Conservation (phyloP, 2,113 vertebrate species). For the Cyprinodon variegatus region DNA sequence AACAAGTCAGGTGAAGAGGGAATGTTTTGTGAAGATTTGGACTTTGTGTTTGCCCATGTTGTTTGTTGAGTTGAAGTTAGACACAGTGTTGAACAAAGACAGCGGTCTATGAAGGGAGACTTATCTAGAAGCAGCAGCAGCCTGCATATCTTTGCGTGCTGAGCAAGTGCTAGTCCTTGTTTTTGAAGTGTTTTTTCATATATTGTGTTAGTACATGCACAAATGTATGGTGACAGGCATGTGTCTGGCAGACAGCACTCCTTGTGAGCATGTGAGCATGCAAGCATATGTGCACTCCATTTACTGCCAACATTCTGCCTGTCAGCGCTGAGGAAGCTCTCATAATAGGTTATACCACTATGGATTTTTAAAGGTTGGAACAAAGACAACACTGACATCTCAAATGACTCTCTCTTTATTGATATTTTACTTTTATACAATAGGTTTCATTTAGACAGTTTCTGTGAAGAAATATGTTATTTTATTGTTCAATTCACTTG, state of each 20-base stretch:
- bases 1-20: slow-evolving; percentile 18
- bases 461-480: neutral
- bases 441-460: neutral
- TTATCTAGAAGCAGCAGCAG: slow-evolving; percentile 74
- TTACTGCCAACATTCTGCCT: slow-evolving; percentile 4
- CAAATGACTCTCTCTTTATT: neutral
- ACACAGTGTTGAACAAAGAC: slow-evolving; percentile 63
- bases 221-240: slow-evolving; percentile 7
- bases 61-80: slow-evolving; percentile 61
- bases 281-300: neutral
- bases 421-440: neutral
- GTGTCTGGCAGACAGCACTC: slow-evolving; percentile 9
- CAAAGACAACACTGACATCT: neutral
- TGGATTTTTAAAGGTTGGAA: neutral
- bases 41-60: slow-evolving; percentile 6
- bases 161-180: neutral
- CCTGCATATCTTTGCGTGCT: slow-evolving; percentile 20
- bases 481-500: too few species aligned
- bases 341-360: neutral
- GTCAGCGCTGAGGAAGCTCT: neutral
- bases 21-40: slow-evolving; percentile 49
- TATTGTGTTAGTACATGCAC: slow-evolving; percentile 7
- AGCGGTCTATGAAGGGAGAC: slow-evolving; percentile 63
- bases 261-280: neutral
- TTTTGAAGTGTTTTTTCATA: neutral